Base-by-base conservation (phyloP, 1,140 invertebrate genomes). In the Bombus cullumanus region DNA sequence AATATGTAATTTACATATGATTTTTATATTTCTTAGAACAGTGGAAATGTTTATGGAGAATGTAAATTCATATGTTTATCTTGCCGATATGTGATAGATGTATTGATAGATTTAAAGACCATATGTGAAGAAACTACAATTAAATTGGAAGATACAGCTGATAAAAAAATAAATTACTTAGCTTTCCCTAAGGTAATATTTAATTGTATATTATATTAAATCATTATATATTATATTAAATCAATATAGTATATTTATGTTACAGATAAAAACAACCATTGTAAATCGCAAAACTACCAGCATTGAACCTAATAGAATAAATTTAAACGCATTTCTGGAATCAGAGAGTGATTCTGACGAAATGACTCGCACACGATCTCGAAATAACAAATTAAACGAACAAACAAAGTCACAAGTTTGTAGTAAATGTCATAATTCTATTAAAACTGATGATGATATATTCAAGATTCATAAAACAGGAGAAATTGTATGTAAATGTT, bases 21-120 rank as follows among this genome's bases (percentile, higher is more conserved):
- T 66, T 34, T 31, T 68, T 68, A 10, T 37, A 39, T 68, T 10
- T 25, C 10, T 72, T 39, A 15, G 57, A 18, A 85, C 43, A 0
- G 28, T 34, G 9, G 13, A 34, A 43, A 18, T 3, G 2, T 28
- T 53, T 13, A 64, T 10, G 34, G 9, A 53, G 8, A 39, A 0
- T 1, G 28, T 10, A 74, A 86, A 25, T 88, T 92, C 37, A 91
- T 95, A 81, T 95, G 95, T 74, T 79, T 95, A 41, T 78, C 84
- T 9, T 95, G 95, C 77, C 93, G 94, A 66, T 95, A 95, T 74
- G 93, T 90, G 68, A 86, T 95, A 66, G 95, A 95, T 77, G 89
- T 95, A 15, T 83, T 95, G 13, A 89, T 86, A 39, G 95, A 95
- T 89, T 86, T 95, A 31, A 93, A 91, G 72, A 83, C 75, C 47